Evolutionary conservation across 2,888 invertebrate species (phyloP).

Genomic region (Acrobasis repandana): DNA sequence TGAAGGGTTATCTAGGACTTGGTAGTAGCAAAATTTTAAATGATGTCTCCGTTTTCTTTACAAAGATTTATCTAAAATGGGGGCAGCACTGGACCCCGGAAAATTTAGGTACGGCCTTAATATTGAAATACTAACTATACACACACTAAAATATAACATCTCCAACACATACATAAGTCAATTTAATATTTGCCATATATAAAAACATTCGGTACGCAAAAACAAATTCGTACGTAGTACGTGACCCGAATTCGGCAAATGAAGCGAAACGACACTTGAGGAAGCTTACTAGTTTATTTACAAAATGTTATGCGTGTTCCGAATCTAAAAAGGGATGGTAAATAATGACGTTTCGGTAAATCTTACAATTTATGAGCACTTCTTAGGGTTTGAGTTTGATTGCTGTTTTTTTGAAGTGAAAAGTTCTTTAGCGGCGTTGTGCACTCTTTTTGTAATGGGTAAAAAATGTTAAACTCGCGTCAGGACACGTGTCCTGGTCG

Average conservation of each 20-base stretch:
- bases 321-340: constrained; percentile 21
- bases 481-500: too few relatives aligned
- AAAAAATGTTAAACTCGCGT: too few relatives aligned
- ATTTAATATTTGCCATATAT: constrained; percentile 17
- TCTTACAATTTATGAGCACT: background rate
- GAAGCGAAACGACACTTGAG: constrained; percentile 22
- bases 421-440: too few relatives aligned
- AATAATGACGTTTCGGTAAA: constrained; percentile 17
- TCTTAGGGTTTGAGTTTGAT: background rate
- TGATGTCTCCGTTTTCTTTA: too few relatives aligned
- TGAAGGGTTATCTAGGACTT: too few relatives aligned
- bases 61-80: too few relatives aligned
- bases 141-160: too few relatives aligned
- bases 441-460: too few relatives aligned
- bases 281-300: constrained; percentile 23
- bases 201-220: constrained; percentile 19
- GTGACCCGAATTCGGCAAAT: constrained; percentile 19
- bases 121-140: too few relatives aligned
- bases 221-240: constrained; percentile 21
- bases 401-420: background rate
- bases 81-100: too few relatives aligned
- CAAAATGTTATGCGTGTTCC: constrained; percentile 22
- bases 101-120: too few relatives aligned
- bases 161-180: background rate
- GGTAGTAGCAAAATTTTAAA: too few relatives aligned